Evolutionary conservation across 2,797 vertebrate genomes (phyloP), one percentile per base, ranked within the genome.

Genomic region (Pogonophryne albipinna): DNA sequence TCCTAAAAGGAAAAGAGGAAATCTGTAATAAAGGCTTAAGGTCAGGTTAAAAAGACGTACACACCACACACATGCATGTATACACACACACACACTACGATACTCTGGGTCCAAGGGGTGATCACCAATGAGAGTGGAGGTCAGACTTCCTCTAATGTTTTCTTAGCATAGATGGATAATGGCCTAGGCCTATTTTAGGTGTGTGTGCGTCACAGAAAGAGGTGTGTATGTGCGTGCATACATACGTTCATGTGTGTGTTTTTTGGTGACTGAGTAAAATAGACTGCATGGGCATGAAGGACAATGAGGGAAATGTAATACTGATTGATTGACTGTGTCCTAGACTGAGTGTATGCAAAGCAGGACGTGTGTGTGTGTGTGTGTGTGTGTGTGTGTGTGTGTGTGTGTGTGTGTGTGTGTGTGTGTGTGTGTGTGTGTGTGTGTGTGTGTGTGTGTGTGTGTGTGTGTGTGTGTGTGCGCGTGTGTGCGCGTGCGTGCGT

Each of bases 291-390:
- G 83, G 86, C 91, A 89, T 91, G 91, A 93, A 91, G 91, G 91
- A 92, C 86, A 91, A 88, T 88, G 77, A 82, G 83, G 87, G 84
- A 89, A 92, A 92, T 88, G 86, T 93, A 91, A 92, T 92, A 89
- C 84, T 90, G 92, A 93, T 91, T 93, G 92, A 94, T 91, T 93
- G 92, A 92, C 91, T 93, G 83, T 84, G 85, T 91, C 88, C 87
- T 89, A 79, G 57, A 76, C 72, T 82, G 80, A 65, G 71, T 84
- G 68, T 88, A 88, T 86, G 82, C 78, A 87, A 86, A 88, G 71
- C 53, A 70, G 73, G 68, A 60, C 65, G 55, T 53, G 52, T 51
- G 78, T 44, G 73, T 41, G 57, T 55, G 47, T 60, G 57, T 38
- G 49, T 57, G 47, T 34, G 44, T 53, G 55, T 49, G 64, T 31